phyloP scores from a whole-genome alignment of 1,140 invertebrate genomes.

The Cyphomyrmex costatus region DNA sequence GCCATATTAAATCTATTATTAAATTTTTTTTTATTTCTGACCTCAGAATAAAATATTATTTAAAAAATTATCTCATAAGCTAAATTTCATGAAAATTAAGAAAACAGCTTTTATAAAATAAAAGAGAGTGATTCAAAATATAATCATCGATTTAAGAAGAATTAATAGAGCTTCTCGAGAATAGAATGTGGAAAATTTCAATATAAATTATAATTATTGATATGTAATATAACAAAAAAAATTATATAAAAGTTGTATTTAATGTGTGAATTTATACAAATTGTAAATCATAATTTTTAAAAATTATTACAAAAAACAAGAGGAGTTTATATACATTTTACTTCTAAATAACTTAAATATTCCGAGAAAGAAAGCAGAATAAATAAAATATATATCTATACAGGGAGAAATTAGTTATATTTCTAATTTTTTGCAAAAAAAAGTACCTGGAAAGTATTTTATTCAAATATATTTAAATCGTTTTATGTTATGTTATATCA shows the following conservation, averaged over 20 bases:
- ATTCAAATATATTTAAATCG: not conserved
- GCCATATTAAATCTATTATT: too few species aligned
- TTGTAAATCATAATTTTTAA: not conserved
- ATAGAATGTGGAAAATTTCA: not conserved
- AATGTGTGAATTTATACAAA: not conserved
- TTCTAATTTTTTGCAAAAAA: not conserved
- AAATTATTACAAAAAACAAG: not conserved
- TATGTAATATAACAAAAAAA: not conserved
- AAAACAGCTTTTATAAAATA: too few species aligned
- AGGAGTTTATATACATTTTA: not conserved
- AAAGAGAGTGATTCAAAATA: too few species aligned
- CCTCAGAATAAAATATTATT: too few species aligned
- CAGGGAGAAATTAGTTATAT: not conserved
- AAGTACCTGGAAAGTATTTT: not conserved
- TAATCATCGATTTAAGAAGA: too few species aligned
- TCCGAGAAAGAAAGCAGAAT: not conserved
- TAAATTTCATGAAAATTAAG: too few species aligned
- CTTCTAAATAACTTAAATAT: not conserved
- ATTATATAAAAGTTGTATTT: not conserved
- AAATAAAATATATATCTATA: not conserved
- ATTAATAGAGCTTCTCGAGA: not conserved
- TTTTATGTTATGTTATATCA: not conserved
- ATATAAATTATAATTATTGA: not conserved
- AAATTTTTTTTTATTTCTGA: too few species aligned
- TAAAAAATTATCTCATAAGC: too few species aligned